Evolutionary conservation across 2,113 vertebrate genomes (phyloP).

Genomic region (Ascaphus truei): DNA sequence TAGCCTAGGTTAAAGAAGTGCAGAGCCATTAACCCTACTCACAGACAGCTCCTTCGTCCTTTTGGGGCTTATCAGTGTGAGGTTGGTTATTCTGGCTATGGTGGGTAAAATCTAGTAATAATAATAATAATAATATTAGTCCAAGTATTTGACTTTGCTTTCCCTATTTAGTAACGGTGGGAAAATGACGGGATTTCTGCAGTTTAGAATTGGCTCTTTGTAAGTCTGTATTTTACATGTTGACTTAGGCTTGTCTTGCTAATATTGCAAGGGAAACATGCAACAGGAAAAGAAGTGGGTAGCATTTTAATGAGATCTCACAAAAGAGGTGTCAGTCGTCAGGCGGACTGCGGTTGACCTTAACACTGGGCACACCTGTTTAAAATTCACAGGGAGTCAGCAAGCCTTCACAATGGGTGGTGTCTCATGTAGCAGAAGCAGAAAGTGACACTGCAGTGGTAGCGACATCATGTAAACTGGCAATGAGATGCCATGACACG

Average conservation of each 20-base stretch:
- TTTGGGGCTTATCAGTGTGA: too few species aligned
- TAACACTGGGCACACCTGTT: slow-evolving; percentile 15
- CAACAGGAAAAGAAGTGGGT: slow-evolving; percentile 31
- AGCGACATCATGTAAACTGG: background rate
- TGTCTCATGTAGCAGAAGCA: slow-evolving; percentile 1
- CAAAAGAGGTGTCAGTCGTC: slow-evolving; percentile 32
- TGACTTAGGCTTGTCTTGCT: slow-evolving; percentile 24
- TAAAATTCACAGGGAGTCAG: slow-evolving; percentile 24
- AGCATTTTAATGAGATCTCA: slow-evolving; percentile 26
- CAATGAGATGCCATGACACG: too few species aligned
- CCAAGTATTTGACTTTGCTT: background rate
- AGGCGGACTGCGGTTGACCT: slow-evolving; percentile 11
- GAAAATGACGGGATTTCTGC: background rate
- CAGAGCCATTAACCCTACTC: too few species aligned
- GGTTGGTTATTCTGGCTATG: too few species aligned
- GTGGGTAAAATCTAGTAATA: too few species aligned
- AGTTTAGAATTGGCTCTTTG: slow-evolving; percentile 13
- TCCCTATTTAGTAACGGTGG: background rate
- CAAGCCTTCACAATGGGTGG: background rate
- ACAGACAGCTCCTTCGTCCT: too few species aligned
- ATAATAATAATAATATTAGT: background rate
- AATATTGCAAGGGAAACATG: slow-evolving; percentile 34
- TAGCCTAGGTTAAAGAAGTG: too few species aligned
- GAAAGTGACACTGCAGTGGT: background rate
- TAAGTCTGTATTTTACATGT: slow-evolving; percentile 21